Evolutionary conservation across 2,113 vertebrate genomes (phyloP), one percentile per base, ranked within the genome.

Genomic region (Nymphicus hollandicus): DNA sequence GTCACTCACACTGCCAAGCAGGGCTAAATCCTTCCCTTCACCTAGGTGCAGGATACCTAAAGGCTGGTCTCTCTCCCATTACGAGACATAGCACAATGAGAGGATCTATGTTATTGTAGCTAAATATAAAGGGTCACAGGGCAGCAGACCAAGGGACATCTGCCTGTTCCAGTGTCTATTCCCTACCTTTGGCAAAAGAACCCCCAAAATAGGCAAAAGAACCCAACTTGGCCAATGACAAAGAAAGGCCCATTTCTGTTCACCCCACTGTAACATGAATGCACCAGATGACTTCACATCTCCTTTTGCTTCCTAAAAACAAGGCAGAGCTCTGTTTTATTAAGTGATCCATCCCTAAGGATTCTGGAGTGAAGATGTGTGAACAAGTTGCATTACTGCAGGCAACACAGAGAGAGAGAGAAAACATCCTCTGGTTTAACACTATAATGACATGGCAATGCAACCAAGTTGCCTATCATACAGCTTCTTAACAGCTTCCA

Each of bases 401-500:
- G 69, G 77, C 69, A 50, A 80, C 27, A 44, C 2, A 68, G 5
- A 47, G n/a, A 44, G 33, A 63, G 31, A 78, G n/a, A 74, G 33
- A 66, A 84, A 91, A 35, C 65, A 73, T 84, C 80, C 71, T 17
- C 88, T 76, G 56, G 3, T 69, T 90, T 66, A 71, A 39, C n/a
- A 18, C 52, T 37, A 0, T 6, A 90, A 94, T 39, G 41, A 81
- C 33, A 69, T 2, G 5, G 81, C 69, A 90, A 20, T 13, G 60
- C 71, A 88, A 94, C 72, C 73, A 71, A 89, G 73, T 44, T 90
- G 83, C 69, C 49, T 55, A 58, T 76, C 52, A 14, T 12, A 86
- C 91, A 91, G 76, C 85, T 91, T 81, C 73, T 71, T 79, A 86
- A 92, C 86, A 93, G 80, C 63, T 84, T 85, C 82, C 50, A 53